Conservation (phyloP, 92 coral and sea anemone species). For the Phenganax marumi region DNA sequence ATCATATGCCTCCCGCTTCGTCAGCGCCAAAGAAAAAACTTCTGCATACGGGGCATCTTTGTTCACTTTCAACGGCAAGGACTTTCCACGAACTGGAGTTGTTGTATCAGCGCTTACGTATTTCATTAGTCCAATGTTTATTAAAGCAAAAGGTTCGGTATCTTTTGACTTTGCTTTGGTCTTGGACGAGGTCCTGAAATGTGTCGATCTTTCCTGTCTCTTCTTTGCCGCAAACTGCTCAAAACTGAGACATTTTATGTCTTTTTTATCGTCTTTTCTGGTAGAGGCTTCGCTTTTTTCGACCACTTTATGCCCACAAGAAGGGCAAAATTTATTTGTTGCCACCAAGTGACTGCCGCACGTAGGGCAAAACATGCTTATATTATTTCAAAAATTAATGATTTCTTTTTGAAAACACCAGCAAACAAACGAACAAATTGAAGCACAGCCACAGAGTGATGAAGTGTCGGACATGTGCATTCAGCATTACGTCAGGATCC, state of each 20-base stretch:
- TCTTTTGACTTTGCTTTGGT: constrained; percentile 35
- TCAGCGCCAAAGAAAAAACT: constrained; percentile 40
- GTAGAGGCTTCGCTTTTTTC: not conserved
- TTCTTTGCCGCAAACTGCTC: constrained; percentile 41
- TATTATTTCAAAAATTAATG: too few relatives aligned
- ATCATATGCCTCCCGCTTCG: constrained; percentile 42
- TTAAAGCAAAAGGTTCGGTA: constrained; percentile 34
- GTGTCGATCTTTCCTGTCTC: constrained; percentile 40
- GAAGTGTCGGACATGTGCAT: too few relatives aligned
- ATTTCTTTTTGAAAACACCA: too few relatives aligned
- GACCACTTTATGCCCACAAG: constrained; percentile 20
- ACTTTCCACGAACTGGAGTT: constrained; percentile 32
- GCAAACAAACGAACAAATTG: too few relatives aligned
- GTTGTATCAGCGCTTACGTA: constrained; percentile 15
- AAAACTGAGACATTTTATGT: constrained; percentile 42
- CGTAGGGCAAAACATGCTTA: constrained; percentile 32
- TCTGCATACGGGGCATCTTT: constrained; percentile 31
- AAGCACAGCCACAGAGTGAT: too few relatives aligned
- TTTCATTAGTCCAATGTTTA: constrained; percentile 42
- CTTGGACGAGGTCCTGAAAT: constrained; percentile 22
- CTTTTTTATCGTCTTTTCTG: not conserved
- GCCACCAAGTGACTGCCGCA: constrained; percentile 28
- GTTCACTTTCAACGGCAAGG: constrained; percentile 34
- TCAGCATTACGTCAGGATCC: too few relatives aligned
- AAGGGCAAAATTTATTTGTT: constrained; percentile 25